Evolutionary conservation across 2,888 invertebrate genomes (phyloP).

Genomic region (Acronicta psi): DNA sequence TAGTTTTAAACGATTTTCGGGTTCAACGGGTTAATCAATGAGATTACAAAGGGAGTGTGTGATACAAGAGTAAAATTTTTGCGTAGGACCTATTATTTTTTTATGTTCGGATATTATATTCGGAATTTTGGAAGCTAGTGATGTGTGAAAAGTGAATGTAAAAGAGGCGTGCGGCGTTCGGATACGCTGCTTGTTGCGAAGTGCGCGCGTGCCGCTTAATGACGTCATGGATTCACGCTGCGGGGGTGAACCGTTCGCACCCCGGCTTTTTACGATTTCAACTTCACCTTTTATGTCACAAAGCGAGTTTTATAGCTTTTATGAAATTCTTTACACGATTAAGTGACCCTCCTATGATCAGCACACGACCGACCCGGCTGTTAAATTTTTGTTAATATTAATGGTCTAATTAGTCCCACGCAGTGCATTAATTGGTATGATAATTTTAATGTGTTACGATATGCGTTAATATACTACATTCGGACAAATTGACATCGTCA

Average conservation of each 20-base stretch:
- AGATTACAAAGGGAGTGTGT: no score
- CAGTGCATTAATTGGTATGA: slow-evolving; percentile 67
- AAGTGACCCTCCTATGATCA: slow-evolving; percentile 73
- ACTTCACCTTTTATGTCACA: slow-evolving; percentile 83
- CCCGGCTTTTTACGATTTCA: slow-evolving; percentile 79
- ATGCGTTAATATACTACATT: slow-evolving; percentile 56
- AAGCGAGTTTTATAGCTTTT: slow-evolving; percentile 83
- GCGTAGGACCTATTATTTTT: slow-evolving; percentile 35
- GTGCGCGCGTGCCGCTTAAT: slow-evolving; percentile 70
- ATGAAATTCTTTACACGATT: slow-evolving; percentile 84
- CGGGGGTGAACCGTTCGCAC: slow-evolving; percentile 67
- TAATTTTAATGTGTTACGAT: slow-evolving; percentile 61
- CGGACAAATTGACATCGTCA: slow-evolving; percentile 38
- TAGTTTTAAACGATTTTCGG: slow-evolving; percentile 6
- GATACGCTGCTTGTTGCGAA: slow-evolving; percentile 37
- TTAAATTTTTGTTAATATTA: slow-evolving; percentile 76
- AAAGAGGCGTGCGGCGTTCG: slow-evolving; percentile 48
- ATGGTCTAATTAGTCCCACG: slow-evolving; percentile 78
- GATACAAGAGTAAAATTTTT: slow-evolving; percentile 38
- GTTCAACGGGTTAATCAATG: no score
- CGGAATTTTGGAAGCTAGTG: slow-evolving; percentile 61
- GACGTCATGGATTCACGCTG: slow-evolving; percentile 67
- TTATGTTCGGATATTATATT: no score
- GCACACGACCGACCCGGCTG: slow-evolving; percentile 68
- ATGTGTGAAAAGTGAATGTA: slow-evolving; percentile 70